Percentiles rank a stretch among this genome's conserved stretches.
Conservation (phyloP, 2,888 invertebrate species). For the Nudaria mundana region DNA sequence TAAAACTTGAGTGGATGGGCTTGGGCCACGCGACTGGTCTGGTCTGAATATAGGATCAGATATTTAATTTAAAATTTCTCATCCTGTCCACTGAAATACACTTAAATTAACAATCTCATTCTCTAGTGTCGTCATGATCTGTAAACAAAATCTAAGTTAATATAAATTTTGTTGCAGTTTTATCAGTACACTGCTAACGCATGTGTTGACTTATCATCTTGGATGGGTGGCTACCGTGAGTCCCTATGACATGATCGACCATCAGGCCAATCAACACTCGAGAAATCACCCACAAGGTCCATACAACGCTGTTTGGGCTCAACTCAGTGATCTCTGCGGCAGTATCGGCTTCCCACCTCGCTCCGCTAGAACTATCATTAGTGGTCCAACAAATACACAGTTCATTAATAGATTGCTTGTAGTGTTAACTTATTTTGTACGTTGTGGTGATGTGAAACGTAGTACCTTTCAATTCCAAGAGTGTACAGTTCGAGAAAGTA, state of each 20-base stretch:
- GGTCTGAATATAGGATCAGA: too few relatives aligned
- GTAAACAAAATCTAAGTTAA: slow-evolving; percentile 4
- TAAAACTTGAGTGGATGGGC: too few relatives aligned
- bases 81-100: neutral
- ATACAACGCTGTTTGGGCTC: slow-evolving; percentile 95
- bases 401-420: slow-evolving; percentile 87
- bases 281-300: slow-evolving; percentile 58
- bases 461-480: slow-evolving; percentile 62
- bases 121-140: too few relatives aligned
- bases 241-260: slow-evolving; percentile 64
- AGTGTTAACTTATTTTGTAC: slow-evolving; percentile 92
- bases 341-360: slow-evolving; percentile 89
- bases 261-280: slow-evolving; percentile 50
- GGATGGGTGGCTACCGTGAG: slow-evolving; percentile 94
- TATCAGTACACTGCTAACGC: slow-evolving; percentile 93
- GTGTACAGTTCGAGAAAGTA: slow-evolving; percentile 56
- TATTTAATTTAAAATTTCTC: neutral
- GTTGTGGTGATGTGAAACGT: slow-evolving; percentile 87
- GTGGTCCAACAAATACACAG: slow-evolving; percentile 84
- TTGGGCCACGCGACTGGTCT: too few relatives aligned
- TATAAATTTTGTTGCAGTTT: slow-evolving; percentile 84
- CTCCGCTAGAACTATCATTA: slow-evolving; percentile 89
- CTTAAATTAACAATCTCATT: neutral
- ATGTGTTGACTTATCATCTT: slow-evolving; percentile 93
- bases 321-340: slow-evolving; percentile 93